Base-by-base conservation (phyloP, 2,113 vertebrate genomes). In the Elgaria multicarinata region DNA sequence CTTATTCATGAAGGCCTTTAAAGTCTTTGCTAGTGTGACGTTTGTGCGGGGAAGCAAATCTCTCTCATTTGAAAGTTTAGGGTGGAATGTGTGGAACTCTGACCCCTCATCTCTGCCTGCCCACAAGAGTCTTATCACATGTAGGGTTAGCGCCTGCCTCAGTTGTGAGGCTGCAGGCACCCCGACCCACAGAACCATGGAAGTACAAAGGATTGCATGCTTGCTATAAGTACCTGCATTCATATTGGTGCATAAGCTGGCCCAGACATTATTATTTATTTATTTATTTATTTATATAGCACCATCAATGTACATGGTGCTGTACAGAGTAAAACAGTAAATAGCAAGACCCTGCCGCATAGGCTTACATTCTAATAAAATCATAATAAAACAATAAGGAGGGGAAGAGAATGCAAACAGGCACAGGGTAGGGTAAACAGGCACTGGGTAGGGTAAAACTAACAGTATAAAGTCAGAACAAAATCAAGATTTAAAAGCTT, bases 21-120 rank as follows among this genome's bases (percentile, higher is more conserved):
- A 53, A 76, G 31, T 76, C 87, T 88, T 86, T 36, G 83, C 69
- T 85, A 94, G 85, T 85, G 39, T 90, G 88, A 92, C 90, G 95
- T 93, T 92, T 77, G 83, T 53, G 31, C 62, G 91, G 90, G 75
- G 88, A 88, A 88, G 89, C 72, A 91, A 87, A 82, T 87, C 50
- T 89, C 39, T 83, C 46, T 26, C 8, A 14, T 42, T 44, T 75
- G 83, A 84, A 92, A 90, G 72, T 28, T 88, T 33, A 42, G 87
- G 89, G 83, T 36, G n/a, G 20, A 44, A 69, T 71, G 16, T 72
- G 33, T 31, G 53, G 5, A 39, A 74, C 31, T 58, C 22, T 74
- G 18, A 85, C 31, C 22, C 44, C 8, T 62, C 36, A 26, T 36
- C 22, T 31, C 36, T 28, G 14, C 13, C 14, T 18, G 3, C 33